Base-by-base conservation (phyloP, 2,888 invertebrate species). In the Sphecodes monilicornis region DNA sequence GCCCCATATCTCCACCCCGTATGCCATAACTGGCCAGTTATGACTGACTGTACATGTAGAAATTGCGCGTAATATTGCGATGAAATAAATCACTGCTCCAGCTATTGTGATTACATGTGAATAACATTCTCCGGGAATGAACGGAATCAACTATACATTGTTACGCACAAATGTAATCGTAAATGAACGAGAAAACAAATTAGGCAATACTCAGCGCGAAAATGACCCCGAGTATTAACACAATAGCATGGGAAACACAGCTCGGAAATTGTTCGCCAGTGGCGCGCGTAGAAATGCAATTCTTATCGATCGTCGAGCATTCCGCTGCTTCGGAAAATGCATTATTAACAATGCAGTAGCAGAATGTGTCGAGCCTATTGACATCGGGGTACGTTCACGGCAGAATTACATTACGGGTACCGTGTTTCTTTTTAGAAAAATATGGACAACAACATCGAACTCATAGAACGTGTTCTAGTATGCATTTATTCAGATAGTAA, bases 171-270 rank as follows among this genome's bases (percentile, higher is more conserved):
- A 13, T 57, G 26, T 11, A 57, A 57, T 29, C 29, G 26, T 57
- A 57, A 57, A 57, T 57, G 57, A 57, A 57, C 57, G 57, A 26
- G 57, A 26, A 57, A 57, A 57, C 57, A 57, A 57, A 57, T 57
- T 57, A 57, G 57, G 57, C 57, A 57, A 57, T 57, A 16, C 13
- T 10, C 5, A 16, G 26, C 57, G 57, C 29, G 57, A 57, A 29
- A 57, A 26, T 26, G 57, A 13, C 26, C 26, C 16, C 11, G 26
- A 16, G 1, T 13, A 18, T 64, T 29, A 64, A 64, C 64, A 32
- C 32, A 64, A 32, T 32, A 29, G 64, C 18, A 32, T 32, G 8
- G 32, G 18, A 18, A 32, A 18, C 64, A 64, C 32, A 32, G 32
- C 32, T 0, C 29, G 18, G 64, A 11, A 64, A 64, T 8, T 29